phyloP scores from a whole-genome alignment of 2,797 vertebrate genomes.

The Chrosomus eos region DNA sequence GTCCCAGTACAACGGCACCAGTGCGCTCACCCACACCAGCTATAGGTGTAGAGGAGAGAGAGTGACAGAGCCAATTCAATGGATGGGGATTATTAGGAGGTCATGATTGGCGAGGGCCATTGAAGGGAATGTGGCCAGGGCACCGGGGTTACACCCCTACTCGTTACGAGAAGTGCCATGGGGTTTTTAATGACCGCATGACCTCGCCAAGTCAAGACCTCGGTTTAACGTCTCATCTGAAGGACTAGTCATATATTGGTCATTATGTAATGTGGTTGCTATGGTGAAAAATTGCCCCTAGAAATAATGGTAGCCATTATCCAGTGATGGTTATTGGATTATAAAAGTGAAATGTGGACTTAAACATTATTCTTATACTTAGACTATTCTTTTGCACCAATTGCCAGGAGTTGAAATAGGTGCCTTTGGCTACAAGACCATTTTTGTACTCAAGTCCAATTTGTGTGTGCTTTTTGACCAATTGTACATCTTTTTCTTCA shows the following conservation, averaged over 20 bases:
- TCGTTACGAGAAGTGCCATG: too few relatives aligned
- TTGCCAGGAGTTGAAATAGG: background rate
- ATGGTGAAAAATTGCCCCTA: background rate
- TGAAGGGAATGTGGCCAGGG: too few relatives aligned
- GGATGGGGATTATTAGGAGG: too few relatives aligned
- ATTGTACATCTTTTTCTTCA: background rate
- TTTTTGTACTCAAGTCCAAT: background rate
- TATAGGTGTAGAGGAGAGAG: too few relatives aligned
- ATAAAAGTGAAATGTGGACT: background rate
- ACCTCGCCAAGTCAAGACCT: too few relatives aligned
- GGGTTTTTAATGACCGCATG: too few relatives aligned
- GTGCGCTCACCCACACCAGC: too few relatives aligned
- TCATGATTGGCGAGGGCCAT: too few relatives aligned
- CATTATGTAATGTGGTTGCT: background rate
- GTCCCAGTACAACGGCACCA: too few relatives aligned
- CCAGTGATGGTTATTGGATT: background rate
- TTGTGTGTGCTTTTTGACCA: background rate
- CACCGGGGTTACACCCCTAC: too few relatives aligned
- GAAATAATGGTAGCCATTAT: conserved; percentile 3
- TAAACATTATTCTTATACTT: background rate
- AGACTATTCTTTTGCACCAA: background rate
- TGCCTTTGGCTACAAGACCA: background rate
- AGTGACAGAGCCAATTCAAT: too few relatives aligned
- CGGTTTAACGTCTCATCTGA: too few relatives aligned
- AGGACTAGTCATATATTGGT: background rate